A percentile compares a stretch with the other conserved stretches of the same genome.
Evolutionary conservation across 2,888 invertebrate species (phyloP).

Genomic region (Caenorhabditis sulstoni): DNA sequence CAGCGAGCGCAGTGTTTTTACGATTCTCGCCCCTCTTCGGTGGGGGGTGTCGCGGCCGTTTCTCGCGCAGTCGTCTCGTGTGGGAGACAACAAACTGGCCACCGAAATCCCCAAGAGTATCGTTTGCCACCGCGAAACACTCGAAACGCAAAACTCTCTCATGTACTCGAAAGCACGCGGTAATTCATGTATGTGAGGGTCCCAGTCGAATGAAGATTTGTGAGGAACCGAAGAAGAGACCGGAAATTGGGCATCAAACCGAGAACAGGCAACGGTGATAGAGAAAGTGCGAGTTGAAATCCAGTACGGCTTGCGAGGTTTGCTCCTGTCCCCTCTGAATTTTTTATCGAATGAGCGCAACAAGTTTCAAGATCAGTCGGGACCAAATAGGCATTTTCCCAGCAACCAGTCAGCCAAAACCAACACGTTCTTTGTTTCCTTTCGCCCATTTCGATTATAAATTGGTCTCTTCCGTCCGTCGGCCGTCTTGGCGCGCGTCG

Average conservation of each 20-base stretch:
- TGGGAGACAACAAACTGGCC: conserved; percentile 48
- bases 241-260: conserved; percentile 34
- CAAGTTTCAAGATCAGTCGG: neutral
- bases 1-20: conserved; percentile 36
- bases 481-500: neutral
- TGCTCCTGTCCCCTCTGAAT: conserved; percentile 13
- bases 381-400: conserved; percentile 1
- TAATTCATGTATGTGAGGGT: conserved; percentile 25
- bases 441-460: conserved; percentile 47
- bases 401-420: conserved; percentile 32
- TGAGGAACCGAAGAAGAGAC: conserved; percentile 4
- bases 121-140: conserved; percentile 45
- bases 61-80: conserved; percentile 1
- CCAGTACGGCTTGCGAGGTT: no score
- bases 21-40: conserved; percentile 12
- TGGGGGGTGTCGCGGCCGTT: conserved; percentile 13
- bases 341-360: neutral
- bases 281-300: conserved; percentile 20
- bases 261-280: neutral
- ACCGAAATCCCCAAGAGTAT: conserved; percentile 57
- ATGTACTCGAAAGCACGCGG: conserved; percentile 33
- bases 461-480: conserved; percentile 21
- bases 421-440: conserved; percentile 45
- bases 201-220: neutral
- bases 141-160: conserved; percentile 40